Conservation (phyloP, 2,797 vertebrate genomes). For the Carcharodon carcharias region DNA sequence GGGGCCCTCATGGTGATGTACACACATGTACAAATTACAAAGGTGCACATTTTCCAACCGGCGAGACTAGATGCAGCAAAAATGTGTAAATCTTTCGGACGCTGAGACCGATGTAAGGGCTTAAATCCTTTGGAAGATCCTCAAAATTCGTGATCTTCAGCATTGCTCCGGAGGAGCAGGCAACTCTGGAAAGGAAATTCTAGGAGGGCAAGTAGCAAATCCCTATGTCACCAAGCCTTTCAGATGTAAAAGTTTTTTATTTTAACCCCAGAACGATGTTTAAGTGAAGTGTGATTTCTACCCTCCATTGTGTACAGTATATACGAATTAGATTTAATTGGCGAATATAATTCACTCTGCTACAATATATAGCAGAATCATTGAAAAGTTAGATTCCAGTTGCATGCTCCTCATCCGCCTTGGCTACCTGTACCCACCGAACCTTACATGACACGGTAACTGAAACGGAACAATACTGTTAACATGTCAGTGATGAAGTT, state of each 20-base stretch:
- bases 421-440: not conserved
- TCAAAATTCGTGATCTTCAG: not conserved
- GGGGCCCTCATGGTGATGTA: not conserved
- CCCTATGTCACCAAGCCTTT: not conserved
- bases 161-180: not conserved
- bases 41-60: not conserved
- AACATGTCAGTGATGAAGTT: no score
- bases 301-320: not conserved
- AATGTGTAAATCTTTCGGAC: not conserved
- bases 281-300: not conserved
- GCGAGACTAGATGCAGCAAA: not conserved
- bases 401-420: not conserved
- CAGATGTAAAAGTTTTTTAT: not conserved
- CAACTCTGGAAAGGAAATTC: not conserved
- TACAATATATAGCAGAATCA: not conserved
- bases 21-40: not conserved
- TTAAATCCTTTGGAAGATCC: not conserved
- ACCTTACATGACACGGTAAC: not conserved
- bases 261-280: not conserved
- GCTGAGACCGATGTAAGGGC: not conserved
- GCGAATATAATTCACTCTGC: not conserved
- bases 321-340: no score
- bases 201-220: not conserved
- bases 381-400: not conserved
- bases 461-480: not conserved